These are phyloP conservation scores for Apotomis capreana DNA, from an alignment of 2,888 invertebrate genomes.

Conservation along the genomic window DNA sequence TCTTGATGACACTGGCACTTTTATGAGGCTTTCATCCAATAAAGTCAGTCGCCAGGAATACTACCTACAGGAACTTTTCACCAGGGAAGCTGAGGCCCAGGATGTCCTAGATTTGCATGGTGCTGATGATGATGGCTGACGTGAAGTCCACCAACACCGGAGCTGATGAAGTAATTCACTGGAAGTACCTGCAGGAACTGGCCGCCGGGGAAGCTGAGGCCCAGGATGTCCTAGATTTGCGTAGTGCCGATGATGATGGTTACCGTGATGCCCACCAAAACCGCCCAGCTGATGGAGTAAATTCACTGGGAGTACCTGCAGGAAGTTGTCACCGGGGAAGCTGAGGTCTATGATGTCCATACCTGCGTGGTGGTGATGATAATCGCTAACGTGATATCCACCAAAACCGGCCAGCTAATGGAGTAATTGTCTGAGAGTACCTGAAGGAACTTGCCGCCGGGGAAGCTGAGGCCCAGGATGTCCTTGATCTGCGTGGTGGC, in stretches of 20 bases:
- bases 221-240: constrained; percentile 90
- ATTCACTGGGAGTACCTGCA: constrained; percentile 73
- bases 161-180: constrained; percentile 8
- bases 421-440: constrained; percentile 58
- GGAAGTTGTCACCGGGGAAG: constrained; percentile 87
- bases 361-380: constrained; percentile 92
- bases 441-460: constrained; percentile 87
- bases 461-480: constrained; percentile 87
- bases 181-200: constrained; percentile 86
- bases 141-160: no score
- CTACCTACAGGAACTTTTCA: constrained; percentile 86
- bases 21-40: no score
- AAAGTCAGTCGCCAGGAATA: constrained; percentile 48
- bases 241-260: constrained; percentile 92
- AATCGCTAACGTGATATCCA: neutral
- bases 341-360: constrained; percentile 88
- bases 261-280: no score
- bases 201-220: constrained; percentile 86
- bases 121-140: constrained; percentile 84
- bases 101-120: constrained; percentile 91
- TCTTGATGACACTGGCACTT: no score
- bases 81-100: constrained; percentile 87
- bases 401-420: neutral
- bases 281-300: no score
- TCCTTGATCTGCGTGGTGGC: constrained; percentile 91